Percentiles rank a stretch among this genome's conserved stretches.
Conservation (phyloP, 1,140 invertebrate species). For the Steinernema khuongi region DNA sequence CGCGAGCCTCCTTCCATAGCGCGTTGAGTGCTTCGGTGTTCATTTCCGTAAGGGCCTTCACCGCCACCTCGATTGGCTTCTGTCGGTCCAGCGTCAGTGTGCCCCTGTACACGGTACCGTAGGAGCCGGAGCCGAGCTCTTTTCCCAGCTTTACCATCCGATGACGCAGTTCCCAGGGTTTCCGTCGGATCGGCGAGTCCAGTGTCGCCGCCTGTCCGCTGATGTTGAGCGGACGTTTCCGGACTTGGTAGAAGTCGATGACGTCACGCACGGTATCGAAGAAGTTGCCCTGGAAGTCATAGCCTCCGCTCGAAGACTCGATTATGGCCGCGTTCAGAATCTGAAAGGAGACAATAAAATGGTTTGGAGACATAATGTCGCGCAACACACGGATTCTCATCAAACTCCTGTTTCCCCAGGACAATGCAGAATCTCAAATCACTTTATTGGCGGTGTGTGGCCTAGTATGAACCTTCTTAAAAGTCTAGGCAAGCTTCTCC, state of each 20-base stretch:
- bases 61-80: slow-evolving; percentile 33
- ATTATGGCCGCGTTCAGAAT: not conserved
- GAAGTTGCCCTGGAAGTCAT: not conserved
- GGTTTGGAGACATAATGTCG: no score
- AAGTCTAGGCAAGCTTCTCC: not conserved
- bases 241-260: slow-evolving; percentile 4
- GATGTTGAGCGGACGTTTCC: not conserved
- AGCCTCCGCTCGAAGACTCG: not conserved
- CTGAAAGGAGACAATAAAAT: not conserved
- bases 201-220: not conserved
- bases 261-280: slow-evolving; percentile 1
- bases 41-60: slow-evolving; percentile 41
- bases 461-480: no score
- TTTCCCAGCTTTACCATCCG: slow-evolving; percentile 18
- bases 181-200: not conserved
- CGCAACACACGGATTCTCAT: no score
- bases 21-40: slow-evolving; percentile 26
- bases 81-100: slow-evolving; percentile 32
- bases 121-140: slow-evolving; percentile 36
- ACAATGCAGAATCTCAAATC: no score
- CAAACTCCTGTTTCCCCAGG: no score
- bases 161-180: slow-evolving; percentile 1
- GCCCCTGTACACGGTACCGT: slow-evolving; percentile 35
- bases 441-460: no score
- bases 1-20: slow-evolving; percentile 42